Evolutionary conservation across 2,888 invertebrate genomes (phyloP).

Genomic region (Coleophora flavipennella): DNA sequence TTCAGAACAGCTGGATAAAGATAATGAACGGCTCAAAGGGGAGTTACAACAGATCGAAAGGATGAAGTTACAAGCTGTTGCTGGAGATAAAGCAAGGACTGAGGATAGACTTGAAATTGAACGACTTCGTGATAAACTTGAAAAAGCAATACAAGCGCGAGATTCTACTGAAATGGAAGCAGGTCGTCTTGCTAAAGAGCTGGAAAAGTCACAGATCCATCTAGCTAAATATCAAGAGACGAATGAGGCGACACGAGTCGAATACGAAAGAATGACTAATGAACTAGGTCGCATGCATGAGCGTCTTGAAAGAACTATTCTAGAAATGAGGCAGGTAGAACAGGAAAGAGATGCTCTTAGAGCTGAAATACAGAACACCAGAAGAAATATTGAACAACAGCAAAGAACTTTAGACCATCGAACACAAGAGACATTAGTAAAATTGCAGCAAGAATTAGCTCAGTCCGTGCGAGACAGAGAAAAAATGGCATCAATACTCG

Average conservation of each 20-base stretch:
- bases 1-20: constrained; percentile 78
- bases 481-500: constrained; percentile 83
- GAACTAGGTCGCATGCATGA: constrained; percentile 88
- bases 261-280: constrained; percentile 87
- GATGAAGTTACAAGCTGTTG: constrained; percentile 78
- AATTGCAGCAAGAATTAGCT: constrained; percentile 81
- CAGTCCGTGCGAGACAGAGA: constrained; percentile 81
- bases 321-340: constrained; percentile 79
- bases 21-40: constrained; percentile 62
- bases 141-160: constrained; percentile 85
- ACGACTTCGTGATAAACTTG: constrained; percentile 86
- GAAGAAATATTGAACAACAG: constrained; percentile 76
- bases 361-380: constrained; percentile 77
- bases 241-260: constrained; percentile 86
- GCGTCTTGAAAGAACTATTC: constrained; percentile 80
- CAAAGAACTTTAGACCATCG: constrained; percentile 77
- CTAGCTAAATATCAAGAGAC: constrained; percentile 87
- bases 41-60: constrained; percentile 80
- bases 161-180: constrained; percentile 90
- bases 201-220: constrained; percentile 89
- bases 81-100: constrained; percentile 76
- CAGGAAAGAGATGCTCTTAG: constrained; percentile 82
- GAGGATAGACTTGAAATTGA: constrained; percentile 86
- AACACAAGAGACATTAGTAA: constrained; percentile 80
- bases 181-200: constrained; percentile 85